Conservation (phyloP, 2,888 invertebrate species). For the Rutpela maculata region DNA sequence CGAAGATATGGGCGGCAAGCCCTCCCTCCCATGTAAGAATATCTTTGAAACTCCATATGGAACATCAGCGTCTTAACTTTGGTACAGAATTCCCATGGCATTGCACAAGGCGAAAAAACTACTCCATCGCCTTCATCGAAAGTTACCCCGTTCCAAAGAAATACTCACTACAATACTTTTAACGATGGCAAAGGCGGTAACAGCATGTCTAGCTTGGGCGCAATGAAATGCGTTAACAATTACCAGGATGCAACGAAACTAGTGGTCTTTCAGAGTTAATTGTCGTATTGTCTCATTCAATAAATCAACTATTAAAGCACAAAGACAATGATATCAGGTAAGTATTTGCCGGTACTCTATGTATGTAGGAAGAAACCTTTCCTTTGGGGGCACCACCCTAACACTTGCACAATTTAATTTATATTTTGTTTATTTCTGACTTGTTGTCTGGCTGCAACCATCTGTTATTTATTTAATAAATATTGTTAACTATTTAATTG, state of each 20-base stretch:
- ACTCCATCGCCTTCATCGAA: background rate
- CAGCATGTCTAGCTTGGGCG: background rate
- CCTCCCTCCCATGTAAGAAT: constrained; percentile 64
- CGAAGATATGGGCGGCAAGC: constrained; percentile 77
- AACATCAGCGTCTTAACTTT: constrained; percentile 4
- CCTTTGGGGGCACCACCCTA: constrained; percentile 32
- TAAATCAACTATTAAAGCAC: constrained; percentile 41
- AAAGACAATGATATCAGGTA: constrained; percentile 48
- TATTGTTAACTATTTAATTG: too few relatives aligned
- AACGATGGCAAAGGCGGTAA: background rate
- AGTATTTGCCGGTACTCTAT: constrained; percentile 4
- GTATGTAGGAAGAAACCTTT: constrained; percentile 27
- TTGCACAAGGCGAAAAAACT: background rate
- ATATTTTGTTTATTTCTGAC: constrained; percentile 49
- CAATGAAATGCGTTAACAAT: constrained; percentile 16
- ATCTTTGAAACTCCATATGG: constrained; percentile 62
- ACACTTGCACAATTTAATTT: constrained; percentile 38
- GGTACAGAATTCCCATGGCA: background rate
- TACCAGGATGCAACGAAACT: constrained; percentile 45
- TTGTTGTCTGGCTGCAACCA: too few relatives aligned
- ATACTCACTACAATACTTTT: too few relatives aligned
- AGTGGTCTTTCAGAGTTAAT: constrained; percentile 48
- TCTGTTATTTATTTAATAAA: too few relatives aligned
- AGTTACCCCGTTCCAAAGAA: background rate
- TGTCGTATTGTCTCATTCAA: constrained; percentile 36